phyloP scores from a whole-genome alignment of 2,888 invertebrate genomes.

The Leucania comma region DNA sequence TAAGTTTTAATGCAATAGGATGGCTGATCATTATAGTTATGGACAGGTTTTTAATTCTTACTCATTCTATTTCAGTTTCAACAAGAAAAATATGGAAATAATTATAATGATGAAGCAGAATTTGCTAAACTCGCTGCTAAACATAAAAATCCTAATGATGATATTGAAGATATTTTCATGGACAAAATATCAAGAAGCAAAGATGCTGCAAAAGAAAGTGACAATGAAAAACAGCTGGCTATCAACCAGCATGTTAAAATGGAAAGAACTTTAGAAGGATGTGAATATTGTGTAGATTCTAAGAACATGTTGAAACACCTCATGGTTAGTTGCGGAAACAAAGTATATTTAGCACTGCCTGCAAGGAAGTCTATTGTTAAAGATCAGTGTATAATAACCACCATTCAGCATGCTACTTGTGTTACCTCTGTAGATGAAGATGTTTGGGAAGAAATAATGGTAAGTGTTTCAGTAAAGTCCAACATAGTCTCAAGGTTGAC shows the following conservation, averaged over 20 bases:
- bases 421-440: slow-evolving; percentile 97
- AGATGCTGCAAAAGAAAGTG: slow-evolving; percentile 91
- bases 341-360: slow-evolving; percentile 96
- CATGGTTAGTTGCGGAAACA: slow-evolving; percentile 95
- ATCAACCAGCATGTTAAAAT: slow-evolving; percentile 94
- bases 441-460: slow-evolving; percentile 97
- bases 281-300: slow-evolving; percentile 96
- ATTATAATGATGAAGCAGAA: slow-evolving; percentile 95
- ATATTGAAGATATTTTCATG: slow-evolving; percentile 96
- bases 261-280: slow-evolving; percentile 94
- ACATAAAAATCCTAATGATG: slow-evolving; percentile 92
- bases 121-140: slow-evolving; percentile 94
- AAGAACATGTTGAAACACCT: slow-evolving; percentile 95
- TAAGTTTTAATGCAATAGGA: slow-evolving; percentile 74
- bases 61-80: slow-evolving; percentile 91
- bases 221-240: slow-evolving; percentile 92
- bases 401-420: slow-evolving; percentile 95
- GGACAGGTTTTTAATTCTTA: not conserved
- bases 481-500: too few relatives aligned
- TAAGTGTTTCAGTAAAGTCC: slow-evolving; percentile 71
- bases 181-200: slow-evolving; percentile 94
- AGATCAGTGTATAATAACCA: slow-evolving; percentile 96
- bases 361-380: slow-evolving; percentile 94
- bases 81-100: slow-evolving; percentile 95
- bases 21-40: not conserved